These are phyloP conservation scores for Clistopyga incitator DNA, from an alignment of 2,888 invertebrate genomes.

Conservation along the genomic window DNA sequence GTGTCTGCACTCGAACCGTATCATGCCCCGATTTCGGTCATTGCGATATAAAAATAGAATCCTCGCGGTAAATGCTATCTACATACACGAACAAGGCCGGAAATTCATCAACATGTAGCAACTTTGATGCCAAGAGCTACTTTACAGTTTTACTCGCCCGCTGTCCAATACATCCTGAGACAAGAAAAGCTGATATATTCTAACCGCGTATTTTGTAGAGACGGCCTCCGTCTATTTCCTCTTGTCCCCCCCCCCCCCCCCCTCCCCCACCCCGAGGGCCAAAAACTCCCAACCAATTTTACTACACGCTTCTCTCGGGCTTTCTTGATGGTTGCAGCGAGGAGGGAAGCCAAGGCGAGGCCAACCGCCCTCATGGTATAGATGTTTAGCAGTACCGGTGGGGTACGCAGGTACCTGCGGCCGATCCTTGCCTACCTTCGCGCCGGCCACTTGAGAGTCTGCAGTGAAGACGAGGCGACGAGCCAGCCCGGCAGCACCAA, in stretches of 20 bases:
- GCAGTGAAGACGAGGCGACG: conserved; percentile 1
- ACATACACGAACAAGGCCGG: background rate
- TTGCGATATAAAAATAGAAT: background rate
- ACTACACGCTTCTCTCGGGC: conserved; percentile 42
- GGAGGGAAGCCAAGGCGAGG: conserved; percentile 32
- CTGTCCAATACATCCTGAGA: background rate
- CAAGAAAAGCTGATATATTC: background rate
- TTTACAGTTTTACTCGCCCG: background rate
- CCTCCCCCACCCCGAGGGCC: background rate
- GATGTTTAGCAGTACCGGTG: conserved; percentile 23
- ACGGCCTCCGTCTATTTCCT: background rate
- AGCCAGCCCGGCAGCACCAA: conserved; percentile 4
- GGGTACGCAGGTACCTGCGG: conserved; percentile 58
- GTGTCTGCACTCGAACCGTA: background rate
- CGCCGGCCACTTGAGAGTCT: conserved; percentile 25
- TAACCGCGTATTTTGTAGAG: conserved; percentile 52
- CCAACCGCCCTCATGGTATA: conserved; percentile 21
- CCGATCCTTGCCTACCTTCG: conserved; percentile 8
- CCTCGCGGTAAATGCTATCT: background rate
- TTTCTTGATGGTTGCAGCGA: conserved; percentile 45
- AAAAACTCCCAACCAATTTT: conserved; percentile 60
- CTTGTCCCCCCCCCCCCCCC: too few species aligned
- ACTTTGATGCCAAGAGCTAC: background rate
- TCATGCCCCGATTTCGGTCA: background rate
- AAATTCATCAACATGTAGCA: background rate